Base-by-base conservation (phyloP, 2,113 vertebrate species). In the Podocnemis expansa region DNA sequence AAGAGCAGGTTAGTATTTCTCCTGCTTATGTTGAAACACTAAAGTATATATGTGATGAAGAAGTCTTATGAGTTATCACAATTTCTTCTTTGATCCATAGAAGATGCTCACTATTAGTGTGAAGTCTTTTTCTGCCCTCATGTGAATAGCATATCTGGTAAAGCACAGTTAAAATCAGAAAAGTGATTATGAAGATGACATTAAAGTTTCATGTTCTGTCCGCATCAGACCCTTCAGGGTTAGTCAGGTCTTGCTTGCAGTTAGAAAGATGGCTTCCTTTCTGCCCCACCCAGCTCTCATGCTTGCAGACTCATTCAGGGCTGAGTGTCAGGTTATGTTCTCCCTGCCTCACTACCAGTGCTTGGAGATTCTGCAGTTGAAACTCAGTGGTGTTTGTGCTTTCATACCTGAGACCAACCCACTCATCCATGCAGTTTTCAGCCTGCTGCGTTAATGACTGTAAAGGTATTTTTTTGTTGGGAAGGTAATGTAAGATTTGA, bases 1-100 rank as follows among this genome's bases (percentile, higher is more conserved):
- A 97, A 1, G 96, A 96, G 89, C 97, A 97, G 96, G 98, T 98
- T 93, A 92, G 94, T 91, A 51, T 55, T 47, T 19, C 2, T 76
- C 51, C 49, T 38, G 19, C 29, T 88, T 80, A 31, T 4, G 0
- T 4, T 51, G 80, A 34, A 22, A 16, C 55, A 2, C 13, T 4
- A 21, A 56, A 13, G 31, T 73, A 55, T 4, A 1, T 2, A 25
- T 54, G 80, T 54, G 3, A 29, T 0, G 22, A 24, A 63, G n/a
- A 47, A 43, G n/a, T 38, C 21, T 82, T n/a, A 27, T 27, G 87
- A 19, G 14, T 19, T 0, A 0, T 78, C 75, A 60, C 73, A 43
- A 38, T 52, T 3, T 51, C 63, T 55, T 75, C 29, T 63, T 73
- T 84, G 76, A 63, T 45, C 22, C 43, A 0, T 0, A 5, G 4